Percentiles rank a stretch among this genome's conserved stretches.
These are phyloP conservation scores for Chaetorhynchus papuensis DNA, from an alignment of 2,113 vertebrate genomes.

Conservation along the genomic window DNA sequence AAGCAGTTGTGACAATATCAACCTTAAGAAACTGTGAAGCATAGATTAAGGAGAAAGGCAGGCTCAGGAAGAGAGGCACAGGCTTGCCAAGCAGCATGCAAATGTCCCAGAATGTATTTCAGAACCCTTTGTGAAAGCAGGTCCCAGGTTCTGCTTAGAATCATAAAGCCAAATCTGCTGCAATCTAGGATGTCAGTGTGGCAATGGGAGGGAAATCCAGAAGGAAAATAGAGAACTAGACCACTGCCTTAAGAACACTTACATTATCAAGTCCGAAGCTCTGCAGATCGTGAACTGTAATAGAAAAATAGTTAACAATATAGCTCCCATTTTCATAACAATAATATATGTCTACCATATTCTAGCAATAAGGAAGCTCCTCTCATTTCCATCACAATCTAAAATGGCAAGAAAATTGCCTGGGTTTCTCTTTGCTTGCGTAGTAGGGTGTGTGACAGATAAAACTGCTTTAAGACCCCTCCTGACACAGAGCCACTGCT, in stretches of 20 bases:
- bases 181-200: background rate
- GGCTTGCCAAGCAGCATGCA: background rate
- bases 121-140: background rate
- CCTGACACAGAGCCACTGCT: background rate
- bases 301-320: constrained; percentile 29
- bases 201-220: background rate
- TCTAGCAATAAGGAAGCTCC: background rate
- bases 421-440: background rate
- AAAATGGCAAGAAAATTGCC: background rate
- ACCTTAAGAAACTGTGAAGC: background rate
- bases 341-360: background rate
- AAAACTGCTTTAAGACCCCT: background rate
- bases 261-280: constrained; percentile 97
- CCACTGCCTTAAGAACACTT: constrained; percentile 55
- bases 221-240: background rate
- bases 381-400: background rate
- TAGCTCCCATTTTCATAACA: background rate
- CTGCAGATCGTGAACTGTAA: constrained; percentile 95
- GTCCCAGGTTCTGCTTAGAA: background rate
- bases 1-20: background rate
- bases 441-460: background rate
- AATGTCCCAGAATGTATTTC: background rate
- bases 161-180: background rate
- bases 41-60: background rate
- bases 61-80: background rate